Evolutionary conservation across 2,888 invertebrate species (phyloP).

Genomic region (Apoderus coryli): DNA sequence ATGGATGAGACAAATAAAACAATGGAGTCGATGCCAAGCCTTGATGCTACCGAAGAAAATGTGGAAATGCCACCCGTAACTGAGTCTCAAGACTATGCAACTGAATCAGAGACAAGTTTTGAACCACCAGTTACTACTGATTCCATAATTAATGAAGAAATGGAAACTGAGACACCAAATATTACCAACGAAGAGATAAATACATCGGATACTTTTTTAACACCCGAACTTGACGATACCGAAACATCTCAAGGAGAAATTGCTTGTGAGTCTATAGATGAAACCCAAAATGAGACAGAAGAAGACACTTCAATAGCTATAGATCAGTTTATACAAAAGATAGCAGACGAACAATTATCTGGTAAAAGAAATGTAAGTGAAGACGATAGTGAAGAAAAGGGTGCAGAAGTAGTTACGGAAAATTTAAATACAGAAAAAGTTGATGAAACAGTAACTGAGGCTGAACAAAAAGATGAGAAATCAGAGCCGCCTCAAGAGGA

Average conservation of each 20-base stretch:
- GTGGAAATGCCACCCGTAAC: background rate
- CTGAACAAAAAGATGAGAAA: no score
- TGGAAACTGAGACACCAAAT: background rate
- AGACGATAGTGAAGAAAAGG: constrained; percentile 6
- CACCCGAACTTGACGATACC: no score
- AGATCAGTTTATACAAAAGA: constrained; percentile 16
- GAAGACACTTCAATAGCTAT: constrained; percentile 15
- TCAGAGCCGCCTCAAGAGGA: no score
- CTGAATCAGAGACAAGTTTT: constrained; percentile 15
- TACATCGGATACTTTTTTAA: no score
- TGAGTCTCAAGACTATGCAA: constrained; percentile 12
- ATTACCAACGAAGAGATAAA: background rate
- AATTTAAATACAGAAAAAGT: background rate
- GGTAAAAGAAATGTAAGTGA: constrained; percentile 14
- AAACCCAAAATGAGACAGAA: no score
- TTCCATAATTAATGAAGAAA: constrained; percentile 8
- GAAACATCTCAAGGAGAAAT: no score
- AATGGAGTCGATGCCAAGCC: background rate
- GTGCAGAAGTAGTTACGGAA: background rate
- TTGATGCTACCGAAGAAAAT: background rate
- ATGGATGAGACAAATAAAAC: no score
- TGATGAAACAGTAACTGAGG: background rate
- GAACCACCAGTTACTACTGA: constrained; percentile 11
- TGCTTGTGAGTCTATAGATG: no score
- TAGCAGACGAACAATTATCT: constrained; percentile 16